Percentiles rank a stretch among this genome's conserved stretches.
Conservation (phyloP, 1,140 invertebrate species). For the Drosophila melanogaster region Release_6_plus_ISO1_MT NT_033777.3:10970501-10971000, state of each 20-base stretch:
- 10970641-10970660: conserved; percentile 12
- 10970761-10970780: not conserved
- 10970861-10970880: conserved; percentile 45
- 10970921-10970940: not conserved
- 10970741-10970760: not conserved
- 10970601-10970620: conserved; percentile 70
- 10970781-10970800: conserved; percentile 33
- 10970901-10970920: not conserved
- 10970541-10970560: conserved; percentile 11
- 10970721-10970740: not conserved
- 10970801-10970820: conserved; percentile 32
- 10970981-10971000: conserved; percentile 38
- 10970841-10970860: conserved; percentile 66
- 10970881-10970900: conserved; percentile 28
- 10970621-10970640: conserved; percentile 44
- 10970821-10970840: conserved; percentile 47
- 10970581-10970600: conserved; percentile 22
- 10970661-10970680: conserved; percentile 40
- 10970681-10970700: conserved; percentile 7
- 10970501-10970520: conserved; percentile 45
- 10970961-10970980: conserved; percentile 72
- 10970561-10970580: conserved; percentile 1
- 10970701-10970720: not conserved
- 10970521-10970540: conserved; percentile 29
- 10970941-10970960: conserved; percentile 70